Percentiles rank a stretch among this genome's conserved stretches.
These are phyloP conservation scores for Folsomia candida DNA, from an alignment of 2,888 invertebrate species.

Conservation along the genomic window DNA sequence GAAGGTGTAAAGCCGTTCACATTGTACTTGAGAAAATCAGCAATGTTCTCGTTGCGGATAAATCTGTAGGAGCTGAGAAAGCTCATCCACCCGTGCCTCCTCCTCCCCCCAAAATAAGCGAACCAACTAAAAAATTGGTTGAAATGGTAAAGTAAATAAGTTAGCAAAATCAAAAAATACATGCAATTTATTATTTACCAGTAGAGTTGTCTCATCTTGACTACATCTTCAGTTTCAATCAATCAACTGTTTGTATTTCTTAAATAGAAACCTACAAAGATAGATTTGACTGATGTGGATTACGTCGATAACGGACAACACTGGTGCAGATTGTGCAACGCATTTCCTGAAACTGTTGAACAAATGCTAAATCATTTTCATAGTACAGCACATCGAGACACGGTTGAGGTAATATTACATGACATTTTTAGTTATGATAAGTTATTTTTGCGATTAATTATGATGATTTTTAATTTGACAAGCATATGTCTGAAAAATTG, in stretches of 20 bases:
- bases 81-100: conserved; percentile 14
- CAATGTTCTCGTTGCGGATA: conserved; percentile 74
- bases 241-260: not conserved
- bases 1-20: conserved; percentile 76
- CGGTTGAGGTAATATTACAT: conserved; percentile 50
- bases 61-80: conserved; percentile 30
- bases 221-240: not conserved
- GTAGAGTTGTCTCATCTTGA: not conserved
- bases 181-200: not conserved
- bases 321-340: conserved; percentile 83
- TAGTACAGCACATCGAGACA: conserved; percentile 71
- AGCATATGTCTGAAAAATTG: conserved; percentile 30
- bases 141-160: no score
- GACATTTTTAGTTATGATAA: not conserved
- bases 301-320: conserved; percentile 82
- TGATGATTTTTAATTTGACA: conserved; percentile 24
- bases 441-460: not conserved
- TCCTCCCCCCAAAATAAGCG: conserved; percentile 34
- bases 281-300: conserved; percentile 23
- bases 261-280: conserved; percentile 11
- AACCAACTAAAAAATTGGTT: not conserved
- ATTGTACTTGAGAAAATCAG: conserved; percentile 86
- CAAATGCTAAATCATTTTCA: conserved; percentile 82
- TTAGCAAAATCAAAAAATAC: not conserved
- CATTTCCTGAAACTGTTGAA: conserved; percentile 81